Evolutionary conservation across 2,888 invertebrate species (phyloP), one percentile per base, ranked within the genome.

Genomic region (Patella caerulea): DNA sequence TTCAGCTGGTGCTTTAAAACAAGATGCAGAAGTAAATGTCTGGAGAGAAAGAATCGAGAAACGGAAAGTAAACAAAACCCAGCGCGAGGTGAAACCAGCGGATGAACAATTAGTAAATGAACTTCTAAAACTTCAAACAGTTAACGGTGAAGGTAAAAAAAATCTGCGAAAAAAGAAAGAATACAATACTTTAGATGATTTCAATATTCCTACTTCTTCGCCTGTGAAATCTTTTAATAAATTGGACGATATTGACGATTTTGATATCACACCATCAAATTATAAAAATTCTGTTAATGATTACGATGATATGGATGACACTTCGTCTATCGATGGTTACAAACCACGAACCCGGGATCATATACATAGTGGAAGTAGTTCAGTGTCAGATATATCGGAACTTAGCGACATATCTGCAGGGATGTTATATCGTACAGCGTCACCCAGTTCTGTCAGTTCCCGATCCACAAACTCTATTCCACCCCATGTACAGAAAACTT

Each of bases 341-440:
- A 19, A 14, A 59, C 74, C 52, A 74, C 55, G 65, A 52, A 14
- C 73, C 59, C 29, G 72, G 69, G 15, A 59, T 24, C 4, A 72
- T n/a, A 65, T 69, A 45, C 80, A 81, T 24, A 86, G 86, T 80
- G 75, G 84, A 54, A 83, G 85, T 77, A 85, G 86, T 80, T 86
- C 87, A 7, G 80, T 78, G 70, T 86, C 86, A 2, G 85, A 85
- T 78, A 70, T 85, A 12, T 86, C 86, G 81, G 85, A 87, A 74
- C 76, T 75, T 34, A 83, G 83, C 77, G 78, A 78, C 34, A 15
- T 80, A 11, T 76, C 75, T 52, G 19, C 55, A 9, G 72, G 72
- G 11, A 52, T 29, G 12, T 69, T 75, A 19, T 78, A 65, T 72
- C 53, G 75, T 1, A 59, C 72, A 3, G 52, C 78, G n/a, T 78